Evolutionary conservation across 2,888 invertebrate species (phyloP).

Genomic region (Apamea epomidion): DNA sequence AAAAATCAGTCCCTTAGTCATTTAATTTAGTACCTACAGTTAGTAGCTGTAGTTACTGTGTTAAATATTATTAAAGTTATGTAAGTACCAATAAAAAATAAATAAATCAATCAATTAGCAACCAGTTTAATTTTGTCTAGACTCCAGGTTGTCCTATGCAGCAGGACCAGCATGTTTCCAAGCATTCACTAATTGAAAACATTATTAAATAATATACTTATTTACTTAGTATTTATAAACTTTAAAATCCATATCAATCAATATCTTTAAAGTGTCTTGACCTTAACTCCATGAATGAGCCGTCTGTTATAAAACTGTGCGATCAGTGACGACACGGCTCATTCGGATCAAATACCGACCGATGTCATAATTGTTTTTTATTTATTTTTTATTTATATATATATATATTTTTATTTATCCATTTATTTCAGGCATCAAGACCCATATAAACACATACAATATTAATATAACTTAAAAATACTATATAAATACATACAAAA

Average conservation of each 20-base stretch:
- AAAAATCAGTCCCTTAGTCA: too few species aligned
- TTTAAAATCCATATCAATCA: not conserved
- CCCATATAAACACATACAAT: too few species aligned
- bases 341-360: slow-evolving; percentile 43
- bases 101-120: not conserved
- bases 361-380: slow-evolving; percentile 54
- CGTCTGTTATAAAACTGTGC: slow-evolving; percentile 39
- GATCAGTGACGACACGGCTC: slow-evolving; percentile 41
- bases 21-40: too few species aligned
- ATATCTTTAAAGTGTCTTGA: slow-evolving; percentile 17
- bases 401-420: too few species aligned
- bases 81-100: too few species aligned
- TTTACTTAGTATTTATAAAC: not conserved
- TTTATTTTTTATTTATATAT: too few species aligned
- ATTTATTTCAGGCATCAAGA: too few species aligned
- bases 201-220: not conserved
- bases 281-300: slow-evolving; percentile 56
- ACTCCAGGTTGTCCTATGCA: not conserved
- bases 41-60: too few species aligned
- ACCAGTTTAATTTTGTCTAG: not conserved
- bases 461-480: too few species aligned
- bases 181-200: not conserved
- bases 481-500: too few species aligned
- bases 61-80: too few species aligned
- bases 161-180: not conserved